A percentile compares a stretch with the other conserved stretches of the same genome.
Evolutionary conservation across 1,140 invertebrate species (phyloP).

Genomic region (Brachionus calyciflorus): DNA sequence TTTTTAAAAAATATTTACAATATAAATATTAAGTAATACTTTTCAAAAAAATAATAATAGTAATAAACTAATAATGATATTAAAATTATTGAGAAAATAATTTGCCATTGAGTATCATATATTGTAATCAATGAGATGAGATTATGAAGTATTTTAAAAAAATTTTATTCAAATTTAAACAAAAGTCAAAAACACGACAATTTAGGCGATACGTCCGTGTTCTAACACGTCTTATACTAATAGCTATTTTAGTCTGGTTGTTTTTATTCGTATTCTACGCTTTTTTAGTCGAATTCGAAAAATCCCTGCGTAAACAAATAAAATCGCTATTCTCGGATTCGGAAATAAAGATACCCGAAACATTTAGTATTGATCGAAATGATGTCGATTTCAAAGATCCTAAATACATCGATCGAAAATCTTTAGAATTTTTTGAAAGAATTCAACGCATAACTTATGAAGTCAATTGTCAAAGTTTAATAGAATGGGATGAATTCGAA

Average conservation of each 20-base stretch:
- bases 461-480: slow-evolving; percentile 31
- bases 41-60: not conserved
- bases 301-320: not conserved
- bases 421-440: slow-evolving; percentile 25
- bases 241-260: slow-evolving; percentile 16
- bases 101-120: no score
- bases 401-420: slow-evolving; percentile 6
- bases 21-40: slow-evolving; percentile 32
- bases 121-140: slow-evolving; percentile 17
- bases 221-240: not conserved
- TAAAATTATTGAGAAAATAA: no score
- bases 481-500: slow-evolving; percentile 45
- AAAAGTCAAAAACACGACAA: slow-evolving; percentile 11
- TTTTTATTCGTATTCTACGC: slow-evolving; percentile 14
- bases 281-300: not conserved
- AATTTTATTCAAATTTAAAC: slow-evolving; percentile 12
- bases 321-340: not conserved
- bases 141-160: not conserved
- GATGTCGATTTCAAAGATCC: not conserved
- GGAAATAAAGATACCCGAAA: no score
- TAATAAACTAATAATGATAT: not conserved
- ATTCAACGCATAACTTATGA: slow-evolving; percentile 8
- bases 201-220: slow-evolving; percentile 16
- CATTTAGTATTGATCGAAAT: not conserved
- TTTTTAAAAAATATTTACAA: slow-evolving; percentile 17